Conservation (phyloP, 1,140 invertebrate species). For the Sycophaga agraensis region DNA sequence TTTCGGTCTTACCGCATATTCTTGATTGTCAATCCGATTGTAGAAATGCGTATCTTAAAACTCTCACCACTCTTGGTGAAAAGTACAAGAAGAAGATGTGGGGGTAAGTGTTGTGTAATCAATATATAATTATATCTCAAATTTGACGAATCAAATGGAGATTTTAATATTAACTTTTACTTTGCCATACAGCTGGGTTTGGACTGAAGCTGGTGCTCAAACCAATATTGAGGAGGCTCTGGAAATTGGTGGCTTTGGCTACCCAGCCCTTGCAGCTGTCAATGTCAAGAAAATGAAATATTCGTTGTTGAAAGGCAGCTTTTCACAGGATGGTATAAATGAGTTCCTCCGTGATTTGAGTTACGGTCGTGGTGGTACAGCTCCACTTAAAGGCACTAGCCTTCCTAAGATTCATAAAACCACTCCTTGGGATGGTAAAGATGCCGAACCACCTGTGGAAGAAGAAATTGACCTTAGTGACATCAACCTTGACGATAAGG, state of each 20-base stretch:
- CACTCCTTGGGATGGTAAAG: slow-evolving; percentile 96
- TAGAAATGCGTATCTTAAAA: slow-evolving; percentile 84
- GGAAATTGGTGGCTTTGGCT: slow-evolving; percentile 91
- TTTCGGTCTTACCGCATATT: slow-evolving; percentile 94
- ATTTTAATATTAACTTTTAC: neutral
- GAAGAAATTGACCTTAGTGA: slow-evolving; percentile 94
- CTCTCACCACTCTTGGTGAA: slow-evolving; percentile 77
- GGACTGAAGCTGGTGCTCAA: slow-evolving; percentile 90
- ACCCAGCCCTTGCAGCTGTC: slow-evolving; percentile 93
- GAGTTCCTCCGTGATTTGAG: slow-evolving; percentile 94
- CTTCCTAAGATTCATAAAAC: slow-evolving; percentile 76
- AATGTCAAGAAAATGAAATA: slow-evolving; percentile 98
- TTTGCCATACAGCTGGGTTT: slow-evolving; percentile 85
- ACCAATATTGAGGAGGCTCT: slow-evolving; percentile 81
- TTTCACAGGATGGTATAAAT: slow-evolving; percentile 91
- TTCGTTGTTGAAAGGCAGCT: slow-evolving; percentile 89
- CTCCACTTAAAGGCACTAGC: slow-evolving; percentile 81
- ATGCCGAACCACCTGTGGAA: slow-evolving; percentile 84
- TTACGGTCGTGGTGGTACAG: slow-evolving; percentile 90
- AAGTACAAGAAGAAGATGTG: slow-evolving; percentile 96
- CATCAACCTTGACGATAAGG: slow-evolving; percentile 83
- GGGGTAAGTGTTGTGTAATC: slow-evolving; percentile 72
- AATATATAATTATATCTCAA: too few relatives aligned
- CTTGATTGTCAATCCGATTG: slow-evolving; percentile 96
- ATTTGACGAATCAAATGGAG: neutral